Conservation (phyloP, 2,888 invertebrate species). For the Melanchra persicariae region DNA sequence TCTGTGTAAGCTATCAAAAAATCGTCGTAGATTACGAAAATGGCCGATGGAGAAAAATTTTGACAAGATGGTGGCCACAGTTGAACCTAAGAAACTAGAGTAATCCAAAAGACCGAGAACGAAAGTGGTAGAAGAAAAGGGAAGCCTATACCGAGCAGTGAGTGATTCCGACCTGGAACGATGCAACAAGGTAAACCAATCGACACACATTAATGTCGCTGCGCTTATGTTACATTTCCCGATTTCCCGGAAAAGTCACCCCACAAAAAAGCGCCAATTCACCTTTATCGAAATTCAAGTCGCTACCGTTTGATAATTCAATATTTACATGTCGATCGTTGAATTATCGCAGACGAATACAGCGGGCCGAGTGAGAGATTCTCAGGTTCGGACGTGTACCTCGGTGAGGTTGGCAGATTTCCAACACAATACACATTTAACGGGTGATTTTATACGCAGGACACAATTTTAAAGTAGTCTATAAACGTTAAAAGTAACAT, state of each 20-base stretch:
- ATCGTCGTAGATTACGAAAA: background rate
- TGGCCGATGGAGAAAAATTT: no score
- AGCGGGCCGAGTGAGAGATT: slow-evolving; percentile 82
- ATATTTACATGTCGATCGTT: slow-evolving; percentile 83
- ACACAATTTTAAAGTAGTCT: slow-evolving; percentile 86
- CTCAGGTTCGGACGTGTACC: slow-evolving; percentile 79
- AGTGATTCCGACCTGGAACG: no score
- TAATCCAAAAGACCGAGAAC: no score
- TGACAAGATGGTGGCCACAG: no score
- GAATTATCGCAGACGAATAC: slow-evolving; percentile 77
- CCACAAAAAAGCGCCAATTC: slow-evolving; percentile 23
- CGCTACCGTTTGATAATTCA: slow-evolving; percentile 72
- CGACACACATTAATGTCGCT: no score
- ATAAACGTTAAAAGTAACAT: slow-evolving; percentile 85
- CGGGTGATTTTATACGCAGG: slow-evolving; percentile 85
- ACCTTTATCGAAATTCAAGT: slow-evolving; percentile 55
- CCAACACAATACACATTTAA: slow-evolving; percentile 87
- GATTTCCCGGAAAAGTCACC: background rate
- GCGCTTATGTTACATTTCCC: background rate
- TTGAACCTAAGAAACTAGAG: no score
- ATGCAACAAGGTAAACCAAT: no score
- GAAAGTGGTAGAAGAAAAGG: no score
- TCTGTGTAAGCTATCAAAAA: background rate
- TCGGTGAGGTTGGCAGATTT: slow-evolving; percentile 81
- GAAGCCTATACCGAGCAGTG: no score